These are phyloP conservation scores for Lepidocyrtinus sp. DNA, from an alignment of 2,888 invertebrate genomes.

Conservation along the genomic window DNA sequence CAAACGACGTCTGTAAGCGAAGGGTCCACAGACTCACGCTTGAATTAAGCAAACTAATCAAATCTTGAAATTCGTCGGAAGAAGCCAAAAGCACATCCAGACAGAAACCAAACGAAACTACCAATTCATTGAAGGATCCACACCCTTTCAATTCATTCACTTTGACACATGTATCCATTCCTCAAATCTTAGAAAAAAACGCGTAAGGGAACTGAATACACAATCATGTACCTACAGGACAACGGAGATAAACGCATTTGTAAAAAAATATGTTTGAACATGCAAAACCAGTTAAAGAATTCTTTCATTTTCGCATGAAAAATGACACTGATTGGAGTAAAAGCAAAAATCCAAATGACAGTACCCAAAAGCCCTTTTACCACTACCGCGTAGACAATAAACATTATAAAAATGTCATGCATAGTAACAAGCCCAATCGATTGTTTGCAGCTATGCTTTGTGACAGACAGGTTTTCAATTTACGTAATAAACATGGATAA, in stretches of 20 bases:
- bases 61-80: no score
- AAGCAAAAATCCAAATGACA: conserved; percentile 11
- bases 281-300: conserved; percentile 23
- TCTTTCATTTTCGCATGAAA: conserved; percentile 11
- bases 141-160: conserved; percentile 24
- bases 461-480: conserved; percentile 24
- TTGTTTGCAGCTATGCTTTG: conserved; percentile 22
- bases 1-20: not conserved
- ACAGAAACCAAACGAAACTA: no score
- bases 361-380: not conserved
- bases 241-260: not conserved
- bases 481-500: not conserved
- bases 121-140: no score
- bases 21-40: not conserved
- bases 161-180: not conserved
- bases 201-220: no score
- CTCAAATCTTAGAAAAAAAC: not conserved
- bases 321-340: conserved; percentile 52
- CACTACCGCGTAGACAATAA: conserved; percentile 3
- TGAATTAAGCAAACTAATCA: not conserved
- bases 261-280: not conserved
- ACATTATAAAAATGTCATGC: conserved; percentile 38
- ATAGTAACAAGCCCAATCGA: not conserved
- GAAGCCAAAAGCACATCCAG: no score
- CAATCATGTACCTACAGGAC: not conserved